Conservation (phyloP, 2,888 invertebrate genomes). For the Calameuta pallipes region DNA sequence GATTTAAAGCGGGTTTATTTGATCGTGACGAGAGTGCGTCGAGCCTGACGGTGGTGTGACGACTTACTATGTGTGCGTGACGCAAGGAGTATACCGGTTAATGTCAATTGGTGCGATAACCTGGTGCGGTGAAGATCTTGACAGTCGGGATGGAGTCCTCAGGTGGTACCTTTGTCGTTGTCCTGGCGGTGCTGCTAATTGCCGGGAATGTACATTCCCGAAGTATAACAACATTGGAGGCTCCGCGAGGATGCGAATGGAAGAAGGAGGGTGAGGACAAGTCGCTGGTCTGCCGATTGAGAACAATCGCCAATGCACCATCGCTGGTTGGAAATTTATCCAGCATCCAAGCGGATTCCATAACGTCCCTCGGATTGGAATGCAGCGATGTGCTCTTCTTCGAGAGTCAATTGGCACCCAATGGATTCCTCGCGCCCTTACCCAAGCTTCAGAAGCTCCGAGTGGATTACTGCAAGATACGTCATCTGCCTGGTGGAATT, state of each 20-base stretch:
- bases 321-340: slow-evolving; percentile 77
- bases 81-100: slow-evolving; percentile 31
- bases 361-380: slow-evolving; percentile 76
- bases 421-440: slow-evolving; percentile 72
- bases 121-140: slow-evolving; percentile 15
- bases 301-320: slow-evolving; percentile 78
- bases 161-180: neutral
- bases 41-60: neutral
- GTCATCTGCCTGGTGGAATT: slow-evolving; percentile 78
- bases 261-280: slow-evolving; percentile 69
- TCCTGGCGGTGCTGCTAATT: slow-evolving; percentile 7
- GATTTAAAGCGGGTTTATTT: neutral
- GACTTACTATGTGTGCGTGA: slow-evolving; percentile 59
- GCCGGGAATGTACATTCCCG: slow-evolving; percentile 34
- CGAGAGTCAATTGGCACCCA: slow-evolving; percentile 75
- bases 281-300: slow-evolving; percentile 76
- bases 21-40: neutral
- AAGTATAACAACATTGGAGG: slow-evolving; percentile 67
- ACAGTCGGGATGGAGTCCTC: slow-evolving; percentile 19
- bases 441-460: slow-evolving; percentile 76
- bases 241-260: slow-evolving; percentile 80
- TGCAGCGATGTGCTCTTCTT: slow-evolving; percentile 82
- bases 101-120: slow-evolving; percentile 7
- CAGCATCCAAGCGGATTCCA: slow-evolving; percentile 75
- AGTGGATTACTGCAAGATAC: slow-evolving; percentile 83